Base-by-base conservation (phyloP, 1,140 invertebrate species). In the Eupristina koningsbergeri region DNA sequence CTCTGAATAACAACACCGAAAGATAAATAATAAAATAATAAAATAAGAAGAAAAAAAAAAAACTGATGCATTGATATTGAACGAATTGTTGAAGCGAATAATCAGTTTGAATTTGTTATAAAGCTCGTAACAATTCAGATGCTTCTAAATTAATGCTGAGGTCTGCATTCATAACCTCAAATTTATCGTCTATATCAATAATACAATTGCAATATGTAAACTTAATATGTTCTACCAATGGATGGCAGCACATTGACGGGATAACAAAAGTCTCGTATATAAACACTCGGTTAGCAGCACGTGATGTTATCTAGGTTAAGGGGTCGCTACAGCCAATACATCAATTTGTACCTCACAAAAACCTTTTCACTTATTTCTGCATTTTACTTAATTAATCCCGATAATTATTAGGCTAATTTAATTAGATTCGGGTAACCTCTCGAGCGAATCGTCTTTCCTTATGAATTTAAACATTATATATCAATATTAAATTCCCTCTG, bases 291-390 rank as follows among this genome's bases (percentile, higher is more conserved):
- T 31, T 34, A 69, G 13, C 19, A 39, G 64, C 64, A 69, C 64
- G 64, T 69, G 64, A 69, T 69, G n/a, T 69, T 69, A 69, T 69
- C 64, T 69, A 19, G 64, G 64, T 69, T 69, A 69, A 69, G 17
- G 64, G 64, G 64, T 69, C 64, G 64, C 31, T 26, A 39, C 5
- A 36, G 39, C 64, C 64, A 39, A 69, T 69, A 39, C 34, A 69
- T 69, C 64, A 69, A 69, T 69, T 69, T 69, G 64, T 39, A 69
- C 34, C 64, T 39, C 9, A 22, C 34, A 5, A 13, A 19, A 1
- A 39, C 9, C n/a, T 39, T 19, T 0, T 13, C 26, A 69, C 19
- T 22, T 29, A 36, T 19, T 69, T 39, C 11, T 17, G 34, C 64
- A 19, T 26, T 26, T 58, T 26, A 58, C 5, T 45, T 45, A 7